Percentiles rank a stretch among this genome's conserved stretches.
Evolutionary conservation across 2,888 invertebrate genomes (phyloP).

Genomic region (Andrena haemorrhoa): DNA sequence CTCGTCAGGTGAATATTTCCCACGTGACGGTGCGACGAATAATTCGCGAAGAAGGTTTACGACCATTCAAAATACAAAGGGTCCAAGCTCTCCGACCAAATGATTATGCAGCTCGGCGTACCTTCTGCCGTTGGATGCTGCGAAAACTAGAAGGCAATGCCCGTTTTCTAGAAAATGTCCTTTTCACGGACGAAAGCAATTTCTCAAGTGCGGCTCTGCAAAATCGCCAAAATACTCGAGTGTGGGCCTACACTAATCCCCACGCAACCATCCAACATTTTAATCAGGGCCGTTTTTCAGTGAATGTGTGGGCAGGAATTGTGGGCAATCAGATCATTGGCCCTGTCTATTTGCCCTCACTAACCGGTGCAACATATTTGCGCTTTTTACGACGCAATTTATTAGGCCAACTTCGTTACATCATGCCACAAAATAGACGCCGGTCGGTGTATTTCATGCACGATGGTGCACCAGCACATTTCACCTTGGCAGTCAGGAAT

Average conservation of each 20-base stretch:
- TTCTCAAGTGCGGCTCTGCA: no score
- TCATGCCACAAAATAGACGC: not conserved
- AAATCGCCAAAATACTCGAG: not conserved
- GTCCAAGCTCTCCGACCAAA: not conserved
- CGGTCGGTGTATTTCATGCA: not conserved
- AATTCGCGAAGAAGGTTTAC: not conserved
- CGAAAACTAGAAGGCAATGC: not conserved
- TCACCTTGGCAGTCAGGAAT: not conserved
- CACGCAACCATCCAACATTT: not conserved
- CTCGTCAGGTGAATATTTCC: not conserved
- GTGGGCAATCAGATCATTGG: constrained; percentile 3
- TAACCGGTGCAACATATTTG: constrained; percentile 2
- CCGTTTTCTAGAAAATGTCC: not conserved
- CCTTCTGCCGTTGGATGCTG: not conserved
- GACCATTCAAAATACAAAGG: not conserved
- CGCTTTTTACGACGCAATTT: not conserved
- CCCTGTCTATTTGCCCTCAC: not conserved
- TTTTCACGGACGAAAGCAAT: not conserved
- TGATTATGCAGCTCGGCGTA: not conserved
- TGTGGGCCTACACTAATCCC: no score
- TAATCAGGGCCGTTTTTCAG: not conserved
- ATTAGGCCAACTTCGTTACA: not conserved
- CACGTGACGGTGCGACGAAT: not conserved
- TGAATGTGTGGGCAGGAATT: constrained; percentile 8
- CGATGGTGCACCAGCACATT: not conserved